A percentile compares a stretch with the other conserved stretches of the same genome.
These are phyloP conservation scores for Mystacornis crossleyi DNA, from an alignment of 2,113 vertebrate genomes.

Conservation along the genomic window DNA sequence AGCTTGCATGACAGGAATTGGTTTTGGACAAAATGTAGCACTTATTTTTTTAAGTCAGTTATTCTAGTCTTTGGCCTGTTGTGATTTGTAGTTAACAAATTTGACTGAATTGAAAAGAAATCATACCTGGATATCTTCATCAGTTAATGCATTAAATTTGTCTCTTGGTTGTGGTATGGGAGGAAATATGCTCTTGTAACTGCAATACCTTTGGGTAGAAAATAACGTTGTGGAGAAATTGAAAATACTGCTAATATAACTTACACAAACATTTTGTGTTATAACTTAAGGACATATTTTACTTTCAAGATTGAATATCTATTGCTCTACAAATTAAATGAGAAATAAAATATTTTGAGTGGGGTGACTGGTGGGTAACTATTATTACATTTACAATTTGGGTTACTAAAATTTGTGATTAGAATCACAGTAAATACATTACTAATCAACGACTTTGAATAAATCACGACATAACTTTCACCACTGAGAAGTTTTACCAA, in stretches of 20 bases:
- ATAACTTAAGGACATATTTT: not conserved
- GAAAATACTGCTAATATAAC: not conserved
- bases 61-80: not conserved
- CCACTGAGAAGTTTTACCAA: not conserved
- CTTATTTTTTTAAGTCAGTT: not conserved
- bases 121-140: constrained; percentile 25
- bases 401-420: not conserved
- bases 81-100: not conserved
- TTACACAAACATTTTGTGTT: not conserved
- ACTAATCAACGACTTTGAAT: not conserved
- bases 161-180: constrained; percentile 40
- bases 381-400: not conserved
- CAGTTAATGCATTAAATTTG: not conserved
- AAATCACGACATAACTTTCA: not conserved
- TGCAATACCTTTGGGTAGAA: constrained; percentile 13
- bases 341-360: not conserved
- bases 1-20: not conserved
- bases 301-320: not conserved
- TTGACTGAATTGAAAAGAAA: not conserved
- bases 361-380: not conserved
- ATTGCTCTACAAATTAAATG: not conserved
- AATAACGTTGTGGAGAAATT: not conserved
- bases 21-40: not conserved
- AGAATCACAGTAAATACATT: not conserved
- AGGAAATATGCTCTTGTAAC: not conserved